A percentile compares a stretch with the other conserved stretches of the same genome.
Evolutionary conservation across 2,888 invertebrate species (phyloP).

Genomic region (Parnassius orleans): DNA sequence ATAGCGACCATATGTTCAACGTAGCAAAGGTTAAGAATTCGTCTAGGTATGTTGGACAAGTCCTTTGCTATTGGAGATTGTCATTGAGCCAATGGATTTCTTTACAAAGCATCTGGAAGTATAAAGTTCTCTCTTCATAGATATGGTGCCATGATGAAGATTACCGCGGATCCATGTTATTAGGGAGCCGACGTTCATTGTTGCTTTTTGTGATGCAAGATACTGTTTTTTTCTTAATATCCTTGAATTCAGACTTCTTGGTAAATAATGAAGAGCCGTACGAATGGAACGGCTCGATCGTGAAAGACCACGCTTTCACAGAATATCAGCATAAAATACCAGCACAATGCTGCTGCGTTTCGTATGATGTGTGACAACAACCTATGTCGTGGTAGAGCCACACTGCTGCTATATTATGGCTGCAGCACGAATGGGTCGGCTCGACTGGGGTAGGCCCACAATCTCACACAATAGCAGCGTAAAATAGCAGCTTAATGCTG

Average conservation of each 20-base stretch:
- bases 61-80: slow-evolving; percentile 47
- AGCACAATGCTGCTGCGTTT: too few relatives aligned
- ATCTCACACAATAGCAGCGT: too few relatives aligned
- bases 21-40: not conserved
- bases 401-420: too few relatives aligned
- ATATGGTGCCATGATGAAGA: slow-evolving; percentile 13
- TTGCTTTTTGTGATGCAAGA: slow-evolving; percentile 19
- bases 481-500: too few relatives aligned
- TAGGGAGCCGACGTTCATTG: slow-evolving; percentile 23
- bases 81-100: slow-evolving; percentile 39
- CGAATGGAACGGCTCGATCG: too few relatives aligned
- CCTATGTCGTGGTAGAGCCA: too few relatives aligned
- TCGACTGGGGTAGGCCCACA: too few relatives aligned
- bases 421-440: too few relatives aligned
- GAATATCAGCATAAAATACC: too few relatives aligned
- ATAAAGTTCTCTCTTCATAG: slow-evolving; percentile 19
- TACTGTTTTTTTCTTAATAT: slow-evolving; percentile 2
- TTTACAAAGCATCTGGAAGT: slow-evolving; percentile 21
- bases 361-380: too few relatives aligned
- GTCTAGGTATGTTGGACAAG: not conserved
- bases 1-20: slow-evolving; percentile 2
- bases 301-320: too few relatives aligned
- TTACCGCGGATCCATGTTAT: slow-evolving; percentile 8
- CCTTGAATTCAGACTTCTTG: not conserved
- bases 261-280: too few relatives aligned